A percentile compares a stretch with the other conserved stretches of the same genome.
Conservation (phyloP, 2,797 vertebrate genomes). For the Mallotus villosus region DNA sequence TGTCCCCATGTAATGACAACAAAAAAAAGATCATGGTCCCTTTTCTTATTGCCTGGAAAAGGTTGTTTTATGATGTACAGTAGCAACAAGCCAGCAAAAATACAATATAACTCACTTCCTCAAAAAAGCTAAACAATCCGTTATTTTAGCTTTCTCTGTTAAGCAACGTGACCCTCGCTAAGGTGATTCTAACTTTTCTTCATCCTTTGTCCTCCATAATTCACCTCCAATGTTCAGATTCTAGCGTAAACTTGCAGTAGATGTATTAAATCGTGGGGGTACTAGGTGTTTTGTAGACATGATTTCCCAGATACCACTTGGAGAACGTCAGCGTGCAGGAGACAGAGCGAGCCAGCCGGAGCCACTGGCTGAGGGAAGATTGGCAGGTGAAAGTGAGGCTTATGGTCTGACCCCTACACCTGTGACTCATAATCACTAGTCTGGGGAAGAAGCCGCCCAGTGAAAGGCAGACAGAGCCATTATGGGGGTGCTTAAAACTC, state of each 20-base stretch:
- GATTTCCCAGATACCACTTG: constrained; percentile 92
- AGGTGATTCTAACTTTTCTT: constrained; percentile 2
- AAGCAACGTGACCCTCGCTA: not conserved
- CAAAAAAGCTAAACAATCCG: not conserved
- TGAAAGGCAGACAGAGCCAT: constrained; percentile 99
- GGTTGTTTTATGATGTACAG: constrained; percentile 75
- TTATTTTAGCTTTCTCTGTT: not conserved
- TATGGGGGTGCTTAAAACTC: constrained; percentile 99
- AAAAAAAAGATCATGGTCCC: constrained; percentile 86
- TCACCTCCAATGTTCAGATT: constrained; percentile 50
- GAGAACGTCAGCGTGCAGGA: constrained; percentile 92
- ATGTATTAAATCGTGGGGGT: constrained; percentile 72
- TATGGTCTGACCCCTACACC: constrained; percentile 95
- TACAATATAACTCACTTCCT: too few species aligned
- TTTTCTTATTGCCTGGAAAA: constrained; percentile 79
- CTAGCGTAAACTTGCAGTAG: constrained; percentile 42
- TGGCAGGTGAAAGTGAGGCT: constrained; percentile 98
- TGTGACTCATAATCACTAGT: constrained; percentile 99
- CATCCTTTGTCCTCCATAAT: constrained; percentile 26
- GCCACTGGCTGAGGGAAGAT: constrained; percentile 91
- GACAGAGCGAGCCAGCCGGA: constrained; percentile 88
- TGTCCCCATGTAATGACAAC: constrained; percentile 90
- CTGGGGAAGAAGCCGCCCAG: constrained; percentile 95
- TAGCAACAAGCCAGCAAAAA: too few species aligned
- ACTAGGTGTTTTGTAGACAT: constrained; percentile 85